Conservation (phyloP, 2,797 vertebrate species). For the Urocyon cinereoargenteus region DNA sequence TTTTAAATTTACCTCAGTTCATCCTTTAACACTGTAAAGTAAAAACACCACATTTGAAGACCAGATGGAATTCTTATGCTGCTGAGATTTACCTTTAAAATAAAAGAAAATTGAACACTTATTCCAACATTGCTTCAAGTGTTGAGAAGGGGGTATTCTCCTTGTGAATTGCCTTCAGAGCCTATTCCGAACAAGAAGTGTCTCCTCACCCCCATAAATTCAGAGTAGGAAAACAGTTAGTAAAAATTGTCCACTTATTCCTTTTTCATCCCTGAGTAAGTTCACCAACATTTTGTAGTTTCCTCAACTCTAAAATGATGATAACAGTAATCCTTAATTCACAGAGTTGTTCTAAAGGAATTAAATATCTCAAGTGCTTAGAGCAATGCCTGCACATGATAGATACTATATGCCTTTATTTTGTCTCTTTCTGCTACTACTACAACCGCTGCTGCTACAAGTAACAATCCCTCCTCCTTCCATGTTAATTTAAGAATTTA, state of each 20-base stretch:
- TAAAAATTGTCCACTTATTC: background rate
- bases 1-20: background rate
- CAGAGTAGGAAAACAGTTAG: background rate
- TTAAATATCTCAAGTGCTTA: background rate
- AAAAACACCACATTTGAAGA: background rate
- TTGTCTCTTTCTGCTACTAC: background rate
- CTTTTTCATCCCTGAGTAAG: background rate
- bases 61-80: background rate
- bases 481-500: background rate
- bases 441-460: background rate
- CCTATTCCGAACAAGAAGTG: background rate
- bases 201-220: rapidly evolving
- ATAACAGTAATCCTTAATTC: background rate
- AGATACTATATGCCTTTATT: background rate
- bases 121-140: background rate
- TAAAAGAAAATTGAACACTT: background rate
- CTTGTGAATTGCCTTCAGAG: background rate
- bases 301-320: background rate
- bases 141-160: background rate
- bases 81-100: slow-evolving; percentile 3
- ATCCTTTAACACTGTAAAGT: background rate
- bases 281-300: background rate
- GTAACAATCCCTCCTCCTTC: background rate
- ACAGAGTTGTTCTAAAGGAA: background rate
- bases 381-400: background rate